These are phyloP conservation scores for Danio kyathit DNA, from an alignment of 2,797 vertebrate genomes.

Conservation along the genomic window DNA sequence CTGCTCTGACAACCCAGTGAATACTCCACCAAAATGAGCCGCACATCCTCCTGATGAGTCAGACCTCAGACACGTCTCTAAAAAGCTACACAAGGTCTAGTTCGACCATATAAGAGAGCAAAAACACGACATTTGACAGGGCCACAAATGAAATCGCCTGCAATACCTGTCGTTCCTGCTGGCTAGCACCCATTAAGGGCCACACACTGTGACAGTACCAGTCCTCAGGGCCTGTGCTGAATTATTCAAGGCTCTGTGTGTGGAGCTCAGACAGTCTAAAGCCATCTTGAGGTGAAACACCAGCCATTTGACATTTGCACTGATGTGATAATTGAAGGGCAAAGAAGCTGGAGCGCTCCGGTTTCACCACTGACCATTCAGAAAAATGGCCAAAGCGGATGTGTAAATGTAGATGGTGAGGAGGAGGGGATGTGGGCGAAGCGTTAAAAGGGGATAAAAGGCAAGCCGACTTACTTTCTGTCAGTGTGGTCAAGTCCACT, in stretches of 20 bases:
- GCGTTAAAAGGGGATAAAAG: not conserved
- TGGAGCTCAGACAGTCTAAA: conserved; percentile 41
- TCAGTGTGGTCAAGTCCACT: conserved; percentile 93
- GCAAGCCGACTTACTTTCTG: conserved; percentile 82
- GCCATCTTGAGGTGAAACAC: conserved; percentile 47
- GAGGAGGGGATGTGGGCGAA: not conserved
- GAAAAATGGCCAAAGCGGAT: not conserved
- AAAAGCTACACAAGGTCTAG: conserved; percentile 29
- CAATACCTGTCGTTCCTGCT: conserved; percentile 36
- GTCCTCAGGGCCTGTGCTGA: conserved; percentile 47
- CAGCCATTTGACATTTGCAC: conserved; percentile 51
- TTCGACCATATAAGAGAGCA: conserved; percentile 6
- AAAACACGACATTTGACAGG: conserved; percentile 40
- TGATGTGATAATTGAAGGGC: conserved; percentile 57
- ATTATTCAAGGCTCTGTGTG: conserved; percentile 53
- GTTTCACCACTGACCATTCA: conserved; percentile 6
- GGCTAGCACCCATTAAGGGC: conserved; percentile 48
- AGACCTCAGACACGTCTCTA: conserved; percentile 24
- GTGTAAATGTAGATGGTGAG: conserved; percentile 21
- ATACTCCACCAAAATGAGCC: conserved; percentile 31
- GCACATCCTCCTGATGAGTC: conserved; percentile 27
- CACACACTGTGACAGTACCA: conserved; percentile 29
- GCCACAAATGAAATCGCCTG: conserved; percentile 48
- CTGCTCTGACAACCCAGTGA: conserved; percentile 40
- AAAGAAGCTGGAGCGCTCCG: not conserved